These are phyloP conservation scores for Huso huso DNA, from an alignment of 2,797 vertebrate genomes.

Conservation along the genomic window DNA sequence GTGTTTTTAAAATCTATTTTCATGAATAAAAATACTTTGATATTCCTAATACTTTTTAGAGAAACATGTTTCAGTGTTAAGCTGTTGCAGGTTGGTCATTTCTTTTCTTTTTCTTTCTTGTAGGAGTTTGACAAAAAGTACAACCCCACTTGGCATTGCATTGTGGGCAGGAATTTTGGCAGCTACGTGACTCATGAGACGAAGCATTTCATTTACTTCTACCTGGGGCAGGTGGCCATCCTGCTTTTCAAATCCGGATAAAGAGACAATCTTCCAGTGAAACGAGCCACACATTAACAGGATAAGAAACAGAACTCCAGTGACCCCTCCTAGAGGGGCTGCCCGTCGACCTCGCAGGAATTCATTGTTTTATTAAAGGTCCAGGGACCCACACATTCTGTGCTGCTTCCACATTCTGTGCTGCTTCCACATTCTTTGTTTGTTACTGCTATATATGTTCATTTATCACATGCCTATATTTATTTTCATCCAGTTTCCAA, in stretches of 20 bases:
- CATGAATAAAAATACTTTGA: no score
- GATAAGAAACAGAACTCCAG: conserved; percentile 53
- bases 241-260: conserved; percentile 93
- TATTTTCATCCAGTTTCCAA: conserved; percentile 71
- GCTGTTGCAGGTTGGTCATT: neutral
- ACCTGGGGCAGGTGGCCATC: conserved; percentile 95
- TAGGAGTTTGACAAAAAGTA: conserved; percentile 98
- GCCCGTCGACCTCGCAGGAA: conserved; percentile 51
- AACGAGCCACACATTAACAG: conserved; percentile 30
- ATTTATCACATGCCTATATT: conserved; percentile 78
- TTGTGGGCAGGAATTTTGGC: conserved; percentile 93
- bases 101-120: conserved; percentile 10
- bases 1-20: no score
- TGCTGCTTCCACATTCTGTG: conserved; percentile 66
- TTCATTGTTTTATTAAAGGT: conserved; percentile 71
- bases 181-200: conserved; percentile 96
- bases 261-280: conserved; percentile 28
- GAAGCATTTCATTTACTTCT: conserved; percentile 98
- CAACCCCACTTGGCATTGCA: conserved; percentile 96
- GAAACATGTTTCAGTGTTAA: no score
- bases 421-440: conserved; percentile 64
- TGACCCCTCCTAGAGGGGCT: conserved; percentile 50
- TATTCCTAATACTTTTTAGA: no score
- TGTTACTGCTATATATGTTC: conserved; percentile 48
- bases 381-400: conserved; percentile 66